phyloP scores from a whole-genome alignment of 2,888 invertebrate species.

The Melitaea athalia region DNA sequence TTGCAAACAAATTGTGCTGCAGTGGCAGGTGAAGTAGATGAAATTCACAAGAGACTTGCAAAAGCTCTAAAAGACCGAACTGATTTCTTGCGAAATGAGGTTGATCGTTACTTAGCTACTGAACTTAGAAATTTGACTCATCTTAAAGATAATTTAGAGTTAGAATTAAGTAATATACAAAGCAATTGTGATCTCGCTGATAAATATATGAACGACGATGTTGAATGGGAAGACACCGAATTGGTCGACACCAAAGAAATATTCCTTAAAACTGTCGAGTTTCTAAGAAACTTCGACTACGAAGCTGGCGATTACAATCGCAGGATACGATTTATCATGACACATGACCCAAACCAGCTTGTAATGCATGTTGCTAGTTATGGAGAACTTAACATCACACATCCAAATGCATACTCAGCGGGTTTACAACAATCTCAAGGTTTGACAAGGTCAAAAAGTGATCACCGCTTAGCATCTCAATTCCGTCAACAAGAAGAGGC shows the following conservation, averaged over 20 bases:
- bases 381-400: slow-evolving; percentile 93
- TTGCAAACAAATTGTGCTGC: slow-evolving; percentile 94
- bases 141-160: slow-evolving; percentile 95
- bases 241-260: slow-evolving; percentile 98
- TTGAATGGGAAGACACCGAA: slow-evolving; percentile 96
- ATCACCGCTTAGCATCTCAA: slow-evolving; percentile 93
- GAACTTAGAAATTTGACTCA: slow-evolving; percentile 93
- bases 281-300: slow-evolving; percentile 96
- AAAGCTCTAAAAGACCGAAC: slow-evolving; percentile 95
- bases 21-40: slow-evolving; percentile 96
- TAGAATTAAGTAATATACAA: slow-evolving; percentile 96
- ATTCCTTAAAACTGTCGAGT: slow-evolving; percentile 97
- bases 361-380: slow-evolving; percentile 93
- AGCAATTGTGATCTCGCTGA: slow-evolving; percentile 98
- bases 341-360: slow-evolving; percentile 95
- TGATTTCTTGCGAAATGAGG: slow-evolving; percentile 92
- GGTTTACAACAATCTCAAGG: slow-evolving; percentile 87
- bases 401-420: slow-evolving; percentile 83
- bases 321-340: slow-evolving; percentile 92
- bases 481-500: slow-evolving; percentile 93
- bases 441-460: slow-evolving; percentile 95
- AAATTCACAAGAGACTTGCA: slow-evolving; percentile 92
- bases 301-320: slow-evolving; percentile 95
- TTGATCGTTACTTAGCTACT: slow-evolving; percentile 94
- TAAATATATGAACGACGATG: slow-evolving; percentile 94